These are phyloP conservation scores for Calephelis perditalis DNA, from an alignment of 2,888 invertebrate species.

Conservation along the genomic window DNA sequence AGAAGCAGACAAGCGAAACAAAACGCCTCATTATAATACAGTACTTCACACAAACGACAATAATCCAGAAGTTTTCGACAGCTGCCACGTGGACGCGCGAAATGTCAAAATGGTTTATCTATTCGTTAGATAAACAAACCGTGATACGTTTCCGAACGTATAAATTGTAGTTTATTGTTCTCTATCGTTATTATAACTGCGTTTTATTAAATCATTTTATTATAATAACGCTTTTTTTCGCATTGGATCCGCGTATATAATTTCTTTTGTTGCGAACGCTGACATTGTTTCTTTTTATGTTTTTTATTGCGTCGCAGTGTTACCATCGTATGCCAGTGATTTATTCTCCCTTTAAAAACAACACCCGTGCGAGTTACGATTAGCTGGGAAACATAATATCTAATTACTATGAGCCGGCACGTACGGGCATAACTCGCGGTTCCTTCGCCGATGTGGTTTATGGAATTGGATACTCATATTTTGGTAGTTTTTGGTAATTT, in stretches of 20 bases:
- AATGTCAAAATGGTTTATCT: slow-evolving; percentile 62
- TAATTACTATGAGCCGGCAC: slow-evolving; percentile 76
- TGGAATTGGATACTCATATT: slow-evolving; percentile 76
- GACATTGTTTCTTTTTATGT: slow-evolving; percentile 70
- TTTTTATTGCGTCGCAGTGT: slow-evolving; percentile 64
- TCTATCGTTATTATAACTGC: slow-evolving; percentile 64
- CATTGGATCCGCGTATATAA: slow-evolving; percentile 66
- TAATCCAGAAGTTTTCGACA: slow-evolving; percentile 62
- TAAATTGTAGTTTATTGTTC: slow-evolving; percentile 64
- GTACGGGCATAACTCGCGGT: slow-evolving; percentile 72
- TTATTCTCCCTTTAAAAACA: slow-evolving; percentile 77
- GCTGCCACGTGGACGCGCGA: slow-evolving; percentile 53
- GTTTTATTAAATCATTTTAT: slow-evolving; percentile 70
- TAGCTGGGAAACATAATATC: slow-evolving; percentile 72
- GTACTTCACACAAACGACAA: slow-evolving; percentile 55
- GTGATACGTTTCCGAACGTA: slow-evolving; percentile 58
- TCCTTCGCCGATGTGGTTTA: slow-evolving; percentile 74
- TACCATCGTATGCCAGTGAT: slow-evolving; percentile 60
- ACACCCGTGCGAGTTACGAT: slow-evolving; percentile 76
- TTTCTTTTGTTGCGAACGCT: slow-evolving; percentile 73
- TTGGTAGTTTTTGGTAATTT: slow-evolving; percentile 63
- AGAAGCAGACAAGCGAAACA: slow-evolving; percentile 53
- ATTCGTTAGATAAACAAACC: slow-evolving; percentile 64
- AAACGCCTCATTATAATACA: slow-evolving; percentile 65
- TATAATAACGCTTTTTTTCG: slow-evolving; percentile 74